A percentile compares a stretch with the other conserved stretches of the same genome.
These are phyloP conservation scores for Micrasema minimum DNA, from an alignment of 1,140 invertebrate species.

Conservation along the genomic window DNA sequence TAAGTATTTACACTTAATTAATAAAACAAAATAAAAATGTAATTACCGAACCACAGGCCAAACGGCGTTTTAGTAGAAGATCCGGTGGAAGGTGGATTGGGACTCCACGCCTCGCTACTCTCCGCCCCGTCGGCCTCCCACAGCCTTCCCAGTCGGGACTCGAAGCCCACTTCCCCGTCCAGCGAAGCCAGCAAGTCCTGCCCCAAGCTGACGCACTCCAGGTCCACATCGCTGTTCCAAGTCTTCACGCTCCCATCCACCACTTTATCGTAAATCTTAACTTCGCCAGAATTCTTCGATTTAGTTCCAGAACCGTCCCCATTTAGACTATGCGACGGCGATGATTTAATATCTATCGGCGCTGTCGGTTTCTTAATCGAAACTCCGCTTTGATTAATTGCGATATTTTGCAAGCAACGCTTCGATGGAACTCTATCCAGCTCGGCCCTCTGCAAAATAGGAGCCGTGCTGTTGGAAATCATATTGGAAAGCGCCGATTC, in stretches of 20 bases:
- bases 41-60: slow-evolving; percentile 53
- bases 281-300: slow-evolving; percentile 52
- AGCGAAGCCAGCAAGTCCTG: slow-evolving; percentile 67
- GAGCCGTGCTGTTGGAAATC: slow-evolving; percentile 55
- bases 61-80: slow-evolving; percentile 46
- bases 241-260: slow-evolving; percentile 67
- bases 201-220: slow-evolving; percentile 69
- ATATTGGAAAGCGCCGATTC: slow-evolving; percentile 51
- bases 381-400: slow-evolving; percentile 27
- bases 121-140: slow-evolving; percentile 61
- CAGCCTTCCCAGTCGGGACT: slow-evolving; percentile 57
- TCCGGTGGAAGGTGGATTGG: slow-evolving; percentile 54
- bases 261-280: slow-evolving; percentile 66
- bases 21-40: background rate
- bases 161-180: slow-evolving; percentile 60
- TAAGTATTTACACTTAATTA: too few species aligned
- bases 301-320: slow-evolving; percentile 29
- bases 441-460: slow-evolving; percentile 55
- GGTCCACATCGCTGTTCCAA: slow-evolving; percentile 69
- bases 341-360: slow-evolving; percentile 40
- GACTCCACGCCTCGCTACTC: slow-evolving; percentile 56
- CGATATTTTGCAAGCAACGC: slow-evolving; percentile 39
- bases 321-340: slow-evolving; percentile 23
- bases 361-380: slow-evolving; percentile 43
- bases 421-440: slow-evolving; percentile 50